These are phyloP conservation scores for Megalonaias nervosa DNA, from an alignment of 1,140 invertebrate species.

Conservation along the genomic window DNA sequence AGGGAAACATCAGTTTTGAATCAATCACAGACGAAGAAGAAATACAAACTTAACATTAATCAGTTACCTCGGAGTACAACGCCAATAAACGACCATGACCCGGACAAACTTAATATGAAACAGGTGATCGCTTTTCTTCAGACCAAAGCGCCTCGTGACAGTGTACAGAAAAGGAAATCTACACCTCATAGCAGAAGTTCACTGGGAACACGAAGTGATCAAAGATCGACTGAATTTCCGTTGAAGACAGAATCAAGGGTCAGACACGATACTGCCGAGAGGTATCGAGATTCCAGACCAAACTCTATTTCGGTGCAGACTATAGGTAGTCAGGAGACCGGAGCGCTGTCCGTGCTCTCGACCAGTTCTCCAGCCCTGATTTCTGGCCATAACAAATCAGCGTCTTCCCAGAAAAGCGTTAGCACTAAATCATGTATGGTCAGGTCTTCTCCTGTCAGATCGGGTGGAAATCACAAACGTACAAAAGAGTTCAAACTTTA, in stretches of 20 bases:
- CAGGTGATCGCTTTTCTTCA: conserved; percentile 59
- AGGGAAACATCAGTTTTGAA: conserved; percentile 39
- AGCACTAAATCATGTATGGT: conserved; percentile 33
- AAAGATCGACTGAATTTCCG: not conserved
- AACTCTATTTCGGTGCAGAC: not conserved
- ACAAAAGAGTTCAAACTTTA: conserved; percentile 48
- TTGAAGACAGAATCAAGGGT: not conserved
- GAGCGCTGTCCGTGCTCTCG: conserved; percentile 34
- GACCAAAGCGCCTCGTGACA: conserved; percentile 30
- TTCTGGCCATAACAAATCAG: not conserved
- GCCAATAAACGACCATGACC: conserved; percentile 59
- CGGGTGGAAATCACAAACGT: conserved; percentile 21
- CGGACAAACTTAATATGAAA: conserved; percentile 63
- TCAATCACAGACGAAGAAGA: conserved; percentile 41
- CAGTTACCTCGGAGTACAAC: conserved; percentile 57
- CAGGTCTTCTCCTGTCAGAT: conserved; percentile 13
- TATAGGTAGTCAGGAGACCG: conserved; percentile 2
- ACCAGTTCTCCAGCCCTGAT: conserved; percentile 33
- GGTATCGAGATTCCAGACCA: not conserved
- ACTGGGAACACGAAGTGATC: not conserved
- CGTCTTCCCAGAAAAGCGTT: not conserved
- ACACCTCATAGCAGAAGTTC: not conserved
- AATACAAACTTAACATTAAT: conserved; percentile 57
- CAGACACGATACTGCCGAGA: conserved; percentile 3
- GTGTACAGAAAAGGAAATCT: too few species aligned